A percentile compares a stretch with the other conserved stretches of the same genome.
These are phyloP conservation scores for Polyodon spathula DNA, from an alignment of 2,113 vertebrate genomes.

Conservation along the genomic window DNA sequence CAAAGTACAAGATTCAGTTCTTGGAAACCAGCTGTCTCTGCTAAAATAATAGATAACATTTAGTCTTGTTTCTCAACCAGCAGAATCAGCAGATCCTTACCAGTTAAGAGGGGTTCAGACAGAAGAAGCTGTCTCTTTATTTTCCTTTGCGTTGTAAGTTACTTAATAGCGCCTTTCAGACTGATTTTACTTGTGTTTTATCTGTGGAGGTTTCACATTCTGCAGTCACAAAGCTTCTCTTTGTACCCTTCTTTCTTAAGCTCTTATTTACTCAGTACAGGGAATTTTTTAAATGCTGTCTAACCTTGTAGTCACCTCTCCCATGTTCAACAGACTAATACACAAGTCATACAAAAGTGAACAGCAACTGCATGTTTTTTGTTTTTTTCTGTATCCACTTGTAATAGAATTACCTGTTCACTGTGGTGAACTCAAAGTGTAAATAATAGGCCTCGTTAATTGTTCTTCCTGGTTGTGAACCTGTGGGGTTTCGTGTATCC, in stretches of 20 bases:
- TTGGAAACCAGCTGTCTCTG: conserved; percentile 2
- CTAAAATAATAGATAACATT: conserved; percentile 1
- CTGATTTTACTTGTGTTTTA: conserved; percentile 9
- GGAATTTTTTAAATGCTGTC: conserved; percentile 23
- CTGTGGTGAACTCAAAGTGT: conserved; percentile 53
- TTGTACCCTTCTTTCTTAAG: conserved; percentile 28
- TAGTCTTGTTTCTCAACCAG: conserved; percentile 3
- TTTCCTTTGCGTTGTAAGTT: conserved; percentile 11
- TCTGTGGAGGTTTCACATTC: conserved; percentile 16
- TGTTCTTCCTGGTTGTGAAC: conserved; percentile 40
- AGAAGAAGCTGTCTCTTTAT: not conserved
- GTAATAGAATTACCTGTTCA: conserved; percentile 30
- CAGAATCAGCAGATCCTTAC: not conserved
- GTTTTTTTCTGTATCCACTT: conserved; percentile 11
- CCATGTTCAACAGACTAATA: conserved; percentile 25
- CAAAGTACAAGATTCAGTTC: too few relatives aligned
- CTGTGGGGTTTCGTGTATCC: conserved; percentile 60
- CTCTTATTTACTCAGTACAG: conserved; percentile 30
- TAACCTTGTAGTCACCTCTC: conserved; percentile 22
- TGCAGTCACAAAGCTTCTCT: conserved; percentile 19
- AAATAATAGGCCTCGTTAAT: conserved; percentile 52
- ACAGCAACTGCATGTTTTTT: too few relatives aligned
- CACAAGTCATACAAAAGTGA: conserved; percentile 25
- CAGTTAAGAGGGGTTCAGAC: not conserved
- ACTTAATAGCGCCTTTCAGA: conserved; percentile 14